Percentiles rank a stretch among this genome's conserved stretches.
phyloP scores from a whole-genome alignment of 2,888 invertebrate genomes.

The Lithophane socia region DNA sequence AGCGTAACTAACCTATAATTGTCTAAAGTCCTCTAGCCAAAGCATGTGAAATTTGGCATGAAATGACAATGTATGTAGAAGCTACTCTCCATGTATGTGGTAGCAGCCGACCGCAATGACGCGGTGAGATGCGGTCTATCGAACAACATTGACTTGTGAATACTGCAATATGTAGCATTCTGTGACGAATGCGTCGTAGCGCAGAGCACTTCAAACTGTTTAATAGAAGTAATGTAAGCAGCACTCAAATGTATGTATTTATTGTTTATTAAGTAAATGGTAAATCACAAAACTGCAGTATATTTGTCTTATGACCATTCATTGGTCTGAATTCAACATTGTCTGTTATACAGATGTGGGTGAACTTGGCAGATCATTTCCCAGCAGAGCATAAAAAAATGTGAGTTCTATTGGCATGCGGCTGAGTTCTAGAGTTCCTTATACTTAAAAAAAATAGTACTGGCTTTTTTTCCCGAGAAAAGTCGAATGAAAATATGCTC shows the following conservation, averaged over 20 bases:
- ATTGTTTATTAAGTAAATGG: not conserved
- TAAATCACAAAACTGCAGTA: too few relatives aligned
- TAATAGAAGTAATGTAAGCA: not conserved
- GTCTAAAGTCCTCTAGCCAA: conserved; percentile 1
- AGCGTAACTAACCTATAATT: not conserved
- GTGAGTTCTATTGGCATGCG: too few relatives aligned
- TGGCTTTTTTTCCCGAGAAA: too few relatives aligned
- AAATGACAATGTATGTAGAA: conserved; percentile 27
- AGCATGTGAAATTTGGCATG: conserved; percentile 24
- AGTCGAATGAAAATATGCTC: too few relatives aligned
- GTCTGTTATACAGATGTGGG: not conserved
- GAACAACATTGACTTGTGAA: conserved; percentile 20
- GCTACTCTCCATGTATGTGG: conserved; percentile 10
- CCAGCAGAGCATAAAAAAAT: too few relatives aligned
- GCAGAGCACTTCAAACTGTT: not conserved
- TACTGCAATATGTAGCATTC: conserved; percentile 19
- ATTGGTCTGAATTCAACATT: not conserved
- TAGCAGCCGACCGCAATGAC: conserved; percentile 39
- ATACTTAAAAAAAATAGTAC: too few relatives aligned
- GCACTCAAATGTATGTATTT: not conserved
- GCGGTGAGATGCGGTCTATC: conserved; percentile 48
- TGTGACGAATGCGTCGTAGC: not conserved
- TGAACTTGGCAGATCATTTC: too few relatives aligned
- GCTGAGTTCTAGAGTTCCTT: too few relatives aligned
- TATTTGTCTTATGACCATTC: too few relatives aligned